phyloP scores from a whole-genome alignment of 2,888 invertebrate genomes.

The Synergus umbraculus region DNA sequence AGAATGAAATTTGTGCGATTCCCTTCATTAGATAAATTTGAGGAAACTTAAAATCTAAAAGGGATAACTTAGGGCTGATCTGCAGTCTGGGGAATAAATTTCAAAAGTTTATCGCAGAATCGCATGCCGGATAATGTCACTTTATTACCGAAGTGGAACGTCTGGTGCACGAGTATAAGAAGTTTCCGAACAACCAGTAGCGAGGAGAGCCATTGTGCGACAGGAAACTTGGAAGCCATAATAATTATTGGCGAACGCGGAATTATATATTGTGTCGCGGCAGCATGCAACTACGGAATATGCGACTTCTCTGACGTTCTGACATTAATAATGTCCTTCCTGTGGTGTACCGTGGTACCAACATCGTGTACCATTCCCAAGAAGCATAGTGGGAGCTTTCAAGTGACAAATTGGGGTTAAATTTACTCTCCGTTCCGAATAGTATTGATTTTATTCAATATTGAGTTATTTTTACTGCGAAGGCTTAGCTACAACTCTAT shows the following conservation, averaged over 20 bases:
- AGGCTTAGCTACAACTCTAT: too few species aligned
- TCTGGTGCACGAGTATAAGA: conserved; percentile 59
- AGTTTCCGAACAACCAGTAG: conserved; percentile 64
- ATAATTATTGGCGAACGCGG: conserved; percentile 75
- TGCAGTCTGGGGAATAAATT: conserved; percentile 67
- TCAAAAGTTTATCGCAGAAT: conserved; percentile 75
- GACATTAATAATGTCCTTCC: conserved; percentile 74
- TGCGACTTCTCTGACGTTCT: conserved; percentile 67
- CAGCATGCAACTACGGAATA: conserved; percentile 64
- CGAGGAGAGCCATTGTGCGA: conserved; percentile 61
- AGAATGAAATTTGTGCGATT: not conserved
- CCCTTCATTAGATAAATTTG: not conserved
- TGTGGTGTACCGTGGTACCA: conserved; percentile 72
- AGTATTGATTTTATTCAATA: not conserved
- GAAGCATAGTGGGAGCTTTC: conserved; percentile 47
- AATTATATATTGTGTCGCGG: conserved; percentile 74
- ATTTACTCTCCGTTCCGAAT: conserved; percentile 49
- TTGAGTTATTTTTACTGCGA: not conserved
- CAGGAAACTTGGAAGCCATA: conserved; percentile 71
- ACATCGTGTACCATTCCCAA: conserved; percentile 66
- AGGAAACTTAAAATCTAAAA: not conserved
- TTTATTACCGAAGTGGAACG: conserved; percentile 67
- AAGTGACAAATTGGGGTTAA: conserved; percentile 62
- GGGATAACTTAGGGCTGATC: not conserved
- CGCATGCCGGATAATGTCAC: conserved; percentile 74